Evolutionary conservation across 2,113 vertebrate species (phyloP).

Genomic region (Erythrocercus mccallii): DNA sequence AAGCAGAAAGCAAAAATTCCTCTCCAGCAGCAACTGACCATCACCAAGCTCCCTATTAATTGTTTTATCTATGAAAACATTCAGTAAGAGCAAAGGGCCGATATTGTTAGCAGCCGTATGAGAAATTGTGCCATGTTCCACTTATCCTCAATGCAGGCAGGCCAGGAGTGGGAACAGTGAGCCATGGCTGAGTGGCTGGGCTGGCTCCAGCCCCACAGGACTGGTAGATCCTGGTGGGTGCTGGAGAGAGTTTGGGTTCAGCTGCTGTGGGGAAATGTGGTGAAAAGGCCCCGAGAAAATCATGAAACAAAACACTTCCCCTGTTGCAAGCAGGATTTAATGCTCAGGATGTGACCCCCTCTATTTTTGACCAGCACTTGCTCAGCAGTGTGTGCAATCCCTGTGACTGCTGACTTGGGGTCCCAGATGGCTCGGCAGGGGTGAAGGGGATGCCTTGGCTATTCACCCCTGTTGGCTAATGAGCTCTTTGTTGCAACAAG

Average conservation of each 20-base stretch:
- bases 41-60: fast-evolving
- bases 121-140: constrained; percentile 24
- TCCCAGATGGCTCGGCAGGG: fast-evolving
- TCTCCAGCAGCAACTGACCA: not conserved
- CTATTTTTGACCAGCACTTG: not conserved
- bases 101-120: not conserved
- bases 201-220: not conserved
- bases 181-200: not conserved
- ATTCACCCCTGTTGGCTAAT: not conserved
- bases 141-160: not conserved
- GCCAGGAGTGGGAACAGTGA: not conserved
- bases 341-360: not conserved
- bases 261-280: fast-evolving
- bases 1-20: not conserved
- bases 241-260: not conserved
- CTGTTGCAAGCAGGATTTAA: not conserved
- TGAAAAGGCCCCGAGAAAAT: not conserved
- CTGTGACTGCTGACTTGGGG: fast-evolving
- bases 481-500: not conserved
- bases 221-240: not conserved
- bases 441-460: not conserved
- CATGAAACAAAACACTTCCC: not conserved
- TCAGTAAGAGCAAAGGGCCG: not conserved
- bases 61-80: not conserved
- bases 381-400: not conserved